These are phyloP conservation scores for Marmota monax DNA, from an alignment of 2,113 vertebrate species.

Conservation along the genomic window DNA sequence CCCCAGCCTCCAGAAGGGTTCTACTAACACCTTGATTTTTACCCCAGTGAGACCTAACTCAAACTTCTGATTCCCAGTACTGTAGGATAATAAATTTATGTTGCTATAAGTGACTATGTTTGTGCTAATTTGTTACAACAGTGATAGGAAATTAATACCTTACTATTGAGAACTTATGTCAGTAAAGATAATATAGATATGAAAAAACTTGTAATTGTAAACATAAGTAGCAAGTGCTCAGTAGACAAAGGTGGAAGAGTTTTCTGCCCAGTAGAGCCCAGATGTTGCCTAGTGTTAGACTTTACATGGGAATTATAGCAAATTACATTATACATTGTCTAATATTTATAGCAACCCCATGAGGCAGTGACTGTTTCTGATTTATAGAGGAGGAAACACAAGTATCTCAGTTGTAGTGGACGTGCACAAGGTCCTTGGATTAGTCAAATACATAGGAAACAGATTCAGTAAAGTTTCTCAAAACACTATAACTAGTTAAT, in stretches of 20 bases:
- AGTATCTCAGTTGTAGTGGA: background rate
- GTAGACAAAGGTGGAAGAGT: background rate
- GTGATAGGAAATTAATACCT: background rate
- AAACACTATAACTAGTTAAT: background rate
- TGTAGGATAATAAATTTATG: background rate
- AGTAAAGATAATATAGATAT: background rate
- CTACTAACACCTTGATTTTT: background rate
- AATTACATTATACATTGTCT: background rate
- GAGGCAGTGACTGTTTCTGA: background rate
- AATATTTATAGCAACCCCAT: background rate
- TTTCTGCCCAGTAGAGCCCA: background rate
- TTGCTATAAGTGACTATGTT: background rate
- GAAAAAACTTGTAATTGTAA: background rate
- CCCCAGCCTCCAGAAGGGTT: background rate
- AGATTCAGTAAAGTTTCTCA: background rate
- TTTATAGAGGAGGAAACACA: background rate
- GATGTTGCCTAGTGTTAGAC: background rate
- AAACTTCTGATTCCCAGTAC: background rate
- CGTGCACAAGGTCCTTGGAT: background rate
- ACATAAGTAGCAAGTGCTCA: background rate
- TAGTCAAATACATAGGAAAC: background rate
- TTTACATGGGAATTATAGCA: background rate
- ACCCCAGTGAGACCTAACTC: background rate
- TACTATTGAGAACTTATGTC: background rate
- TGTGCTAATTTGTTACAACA: background rate